These are phyloP conservation scores for Rhinolophus ferrumequinum DNA, from an alignment of 2,113 vertebrate genomes.

Conservation along the genomic window DNA sequence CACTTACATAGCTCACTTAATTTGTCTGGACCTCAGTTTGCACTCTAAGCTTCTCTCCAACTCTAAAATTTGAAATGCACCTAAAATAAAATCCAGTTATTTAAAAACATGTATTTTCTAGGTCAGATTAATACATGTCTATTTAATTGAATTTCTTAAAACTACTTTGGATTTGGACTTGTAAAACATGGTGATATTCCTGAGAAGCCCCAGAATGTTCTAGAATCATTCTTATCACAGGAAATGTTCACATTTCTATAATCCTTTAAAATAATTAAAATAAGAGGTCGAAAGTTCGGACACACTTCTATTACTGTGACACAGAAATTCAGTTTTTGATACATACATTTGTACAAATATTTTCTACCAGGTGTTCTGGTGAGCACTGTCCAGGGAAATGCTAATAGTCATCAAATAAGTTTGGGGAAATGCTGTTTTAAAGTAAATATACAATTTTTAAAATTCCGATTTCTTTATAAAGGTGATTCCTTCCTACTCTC, in stretches of 20 bases:
- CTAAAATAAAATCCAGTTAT: background rate
- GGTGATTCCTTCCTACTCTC: background rate
- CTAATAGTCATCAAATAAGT: background rate
- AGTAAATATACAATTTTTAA: background rate
- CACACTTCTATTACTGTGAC: background rate
- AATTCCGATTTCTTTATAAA: background rate
- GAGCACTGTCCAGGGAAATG: background rate
- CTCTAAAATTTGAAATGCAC: background rate
- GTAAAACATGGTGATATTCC: background rate
- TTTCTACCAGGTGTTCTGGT: background rate
- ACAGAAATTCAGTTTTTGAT: background rate
- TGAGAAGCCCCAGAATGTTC: background rate
- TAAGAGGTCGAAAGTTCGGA: background rate
- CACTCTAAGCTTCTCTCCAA: background rate
- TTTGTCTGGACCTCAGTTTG: background rate
- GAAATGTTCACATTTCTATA: background rate
- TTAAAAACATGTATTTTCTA: background rate
- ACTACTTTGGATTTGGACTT: background rate
- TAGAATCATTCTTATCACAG: background rate
- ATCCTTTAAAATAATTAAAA: conserved; percentile 1
- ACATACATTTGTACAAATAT: background rate
- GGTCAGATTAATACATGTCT: background rate
- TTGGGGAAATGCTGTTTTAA: background rate
- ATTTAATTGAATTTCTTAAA: conserved; percentile 14
- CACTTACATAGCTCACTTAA: background rate